Evolutionary conservation across 2,797 vertebrate genomes (phyloP), one percentile per base, ranked within the genome.

Genomic region (Rachycentron canadum): DNA sequence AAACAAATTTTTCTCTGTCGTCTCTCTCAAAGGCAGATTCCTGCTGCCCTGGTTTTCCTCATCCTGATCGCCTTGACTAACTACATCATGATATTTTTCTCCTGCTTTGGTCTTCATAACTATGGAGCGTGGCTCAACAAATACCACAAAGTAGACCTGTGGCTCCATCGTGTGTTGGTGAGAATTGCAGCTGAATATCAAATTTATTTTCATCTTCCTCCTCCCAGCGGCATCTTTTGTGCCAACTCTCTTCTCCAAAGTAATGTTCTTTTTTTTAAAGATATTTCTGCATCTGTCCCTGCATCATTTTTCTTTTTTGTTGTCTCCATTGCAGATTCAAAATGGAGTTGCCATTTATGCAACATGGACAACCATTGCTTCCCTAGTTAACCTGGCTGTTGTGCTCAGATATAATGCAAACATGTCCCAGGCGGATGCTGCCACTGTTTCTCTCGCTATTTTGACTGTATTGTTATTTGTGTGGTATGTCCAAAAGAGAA

Each of bases 341-440:
- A 97, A 97, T 1, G 96, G 95, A n/a, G 78, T 97, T 50, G 95
- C 89, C 0, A 78, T 95, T 21, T 97, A 96, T 10, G 59, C 94
- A 17, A 95, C 95, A 0, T 97, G 96, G 96, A 96, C 94, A n/a
- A 95, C 93, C 40, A 92, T 96, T 0, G 96, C 96, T 30, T 92
- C 94, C 0, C 88, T 96, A 26, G 81, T 97, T 19, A 97, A 96
- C 81, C 89, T 97, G 2, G 73, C 94, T 0, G 1, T 96, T 3
- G 94, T 95, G 26, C 59, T 97, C n/a, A 91, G 74, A 58, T 92
- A 94, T 61, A 80, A 94, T 49, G 94, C 56, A 23, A 84, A 85
- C 38, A 69, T 94, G 86, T 85, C 84, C n/a, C 61, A 69, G 28
- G 14, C 63, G 0, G 84, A 90, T 7, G 89, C 91, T 26, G 86